These are phyloP conservation scores for Mya arenaria DNA, from an alignment of 1,140 invertebrate species.

Conservation along the genomic window DNA sequence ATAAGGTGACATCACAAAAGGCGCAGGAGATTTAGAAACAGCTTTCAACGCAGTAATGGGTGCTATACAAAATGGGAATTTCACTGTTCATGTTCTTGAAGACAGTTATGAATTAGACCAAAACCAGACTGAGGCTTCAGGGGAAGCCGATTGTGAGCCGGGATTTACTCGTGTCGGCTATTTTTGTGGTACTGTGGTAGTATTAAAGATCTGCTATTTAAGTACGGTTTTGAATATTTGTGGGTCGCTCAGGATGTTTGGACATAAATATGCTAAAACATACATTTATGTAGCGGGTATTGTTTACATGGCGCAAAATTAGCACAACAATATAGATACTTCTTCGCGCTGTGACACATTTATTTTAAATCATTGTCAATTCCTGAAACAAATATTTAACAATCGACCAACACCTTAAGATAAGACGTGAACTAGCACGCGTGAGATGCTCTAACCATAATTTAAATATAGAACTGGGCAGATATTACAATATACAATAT, in stretches of 20 bases:
- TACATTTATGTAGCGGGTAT: too few species aligned
- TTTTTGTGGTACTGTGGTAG: neutral
- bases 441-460: too few species aligned
- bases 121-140: neutral
- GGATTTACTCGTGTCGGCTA: neutral
- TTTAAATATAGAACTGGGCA: too few species aligned
- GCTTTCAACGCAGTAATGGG: neutral
- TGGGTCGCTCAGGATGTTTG: neutral
- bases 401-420: too few species aligned
- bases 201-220: neutral
- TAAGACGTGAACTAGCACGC: too few species aligned
- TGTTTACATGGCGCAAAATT: too few species aligned
- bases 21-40: neutral
- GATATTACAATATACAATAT: too few species aligned
- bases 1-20: too few species aligned
- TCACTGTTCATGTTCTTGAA: slow-evolving; percentile 5
- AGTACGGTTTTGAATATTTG: neutral
- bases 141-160: slow-evolving; percentile 1
- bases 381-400: too few species aligned
- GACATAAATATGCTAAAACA: neutral
- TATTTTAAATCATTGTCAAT: too few species aligned
- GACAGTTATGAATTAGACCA: neutral
- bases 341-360: too few species aligned
- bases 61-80: neutral
- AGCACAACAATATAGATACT: too few species aligned